A percentile compares a stretch with the other conserved stretches of the same genome.
phyloP scores from a whole-genome alignment of 2,113 vertebrate species.

The Zapornia atra region DNA sequence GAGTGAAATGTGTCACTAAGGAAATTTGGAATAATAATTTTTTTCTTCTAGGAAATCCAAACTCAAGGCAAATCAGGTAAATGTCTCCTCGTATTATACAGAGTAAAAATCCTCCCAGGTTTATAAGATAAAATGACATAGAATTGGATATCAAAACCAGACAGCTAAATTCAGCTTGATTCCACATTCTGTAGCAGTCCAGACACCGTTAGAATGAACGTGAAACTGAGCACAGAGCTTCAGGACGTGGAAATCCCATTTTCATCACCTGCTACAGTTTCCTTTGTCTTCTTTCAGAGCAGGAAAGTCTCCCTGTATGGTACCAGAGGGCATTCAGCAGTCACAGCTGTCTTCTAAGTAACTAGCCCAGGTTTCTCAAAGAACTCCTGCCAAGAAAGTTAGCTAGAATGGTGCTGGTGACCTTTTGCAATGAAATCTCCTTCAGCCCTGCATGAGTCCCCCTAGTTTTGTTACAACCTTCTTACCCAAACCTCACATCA shows the following conservation, averaged over 20 bases:
- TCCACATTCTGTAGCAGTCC: background rate
- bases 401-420: background rate
- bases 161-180: background rate
- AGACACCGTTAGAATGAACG: background rate
- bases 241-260: background rate
- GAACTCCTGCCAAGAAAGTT: background rate
- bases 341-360: background rate
- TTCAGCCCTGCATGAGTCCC: background rate
- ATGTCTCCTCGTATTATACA: background rate
- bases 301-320: background rate
- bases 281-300: background rate
- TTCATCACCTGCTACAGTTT: background rate
- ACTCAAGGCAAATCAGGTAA: slow-evolving; percentile 40
- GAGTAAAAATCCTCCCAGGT: background rate
- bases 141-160: background rate
- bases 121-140: background rate
- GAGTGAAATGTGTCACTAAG: slow-evolving; percentile 20
- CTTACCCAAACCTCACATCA: background rate
- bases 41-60: slow-evolving; percentile 10
- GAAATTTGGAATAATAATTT: background rate
- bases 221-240: background rate
- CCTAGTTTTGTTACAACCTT: background rate
- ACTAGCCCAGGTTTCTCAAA: background rate
- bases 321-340: background rate
- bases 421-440: background rate